phyloP scores from a whole-genome alignment of 2,888 invertebrate species.

The Ormyrus pomaceus region DNA sequence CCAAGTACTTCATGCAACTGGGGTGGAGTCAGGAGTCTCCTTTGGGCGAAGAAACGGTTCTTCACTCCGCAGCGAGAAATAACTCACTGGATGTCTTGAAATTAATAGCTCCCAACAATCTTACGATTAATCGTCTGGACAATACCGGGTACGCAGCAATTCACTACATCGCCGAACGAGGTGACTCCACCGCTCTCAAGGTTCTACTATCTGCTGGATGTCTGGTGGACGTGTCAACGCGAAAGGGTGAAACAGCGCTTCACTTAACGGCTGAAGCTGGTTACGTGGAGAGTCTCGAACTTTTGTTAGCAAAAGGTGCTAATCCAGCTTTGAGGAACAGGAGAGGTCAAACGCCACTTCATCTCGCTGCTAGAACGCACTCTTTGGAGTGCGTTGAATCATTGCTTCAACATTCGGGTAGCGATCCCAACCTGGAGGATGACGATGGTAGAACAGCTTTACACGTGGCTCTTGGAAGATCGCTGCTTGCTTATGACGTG shows the following conservation, averaged over 20 bases:
- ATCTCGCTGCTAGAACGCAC: slow-evolving; percentile 88
- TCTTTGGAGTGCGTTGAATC: slow-evolving; percentile 89
- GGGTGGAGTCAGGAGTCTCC: slow-evolving; percentile 82
- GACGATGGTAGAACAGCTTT: slow-evolving; percentile 88
- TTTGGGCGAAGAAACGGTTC: slow-evolving; percentile 84
- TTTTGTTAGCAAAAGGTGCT: slow-evolving; percentile 85
- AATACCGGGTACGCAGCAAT: slow-evolving; percentile 87
- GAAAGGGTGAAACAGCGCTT: slow-evolving; percentile 86
- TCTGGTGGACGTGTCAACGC: slow-evolving; percentile 83
- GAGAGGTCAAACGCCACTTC: slow-evolving; percentile 89
- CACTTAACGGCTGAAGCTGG: slow-evolving; percentile 94
- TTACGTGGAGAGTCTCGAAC: slow-evolving; percentile 87
- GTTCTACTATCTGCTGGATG: slow-evolving; percentile 86
- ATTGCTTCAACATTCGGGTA: slow-evolving; percentile 84
- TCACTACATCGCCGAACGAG: slow-evolving; percentile 88
- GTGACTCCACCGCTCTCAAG: slow-evolving; percentile 85
- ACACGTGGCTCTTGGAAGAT: slow-evolving; percentile 91
- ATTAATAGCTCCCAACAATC: slow-evolving; percentile 85
- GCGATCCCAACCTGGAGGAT: slow-evolving; percentile 88
- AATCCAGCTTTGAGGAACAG: slow-evolving; percentile 86
- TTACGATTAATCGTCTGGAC: slow-evolving; percentile 86
- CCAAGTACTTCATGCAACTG: slow-evolving; percentile 85
- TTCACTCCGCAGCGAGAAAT: slow-evolving; percentile 92
- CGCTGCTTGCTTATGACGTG: slow-evolving; percentile 87
- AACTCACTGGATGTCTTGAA: slow-evolving; percentile 88